Conservation (phyloP, 1,140 invertebrate genomes). For the Protaetia brevitarsis region DNA sequence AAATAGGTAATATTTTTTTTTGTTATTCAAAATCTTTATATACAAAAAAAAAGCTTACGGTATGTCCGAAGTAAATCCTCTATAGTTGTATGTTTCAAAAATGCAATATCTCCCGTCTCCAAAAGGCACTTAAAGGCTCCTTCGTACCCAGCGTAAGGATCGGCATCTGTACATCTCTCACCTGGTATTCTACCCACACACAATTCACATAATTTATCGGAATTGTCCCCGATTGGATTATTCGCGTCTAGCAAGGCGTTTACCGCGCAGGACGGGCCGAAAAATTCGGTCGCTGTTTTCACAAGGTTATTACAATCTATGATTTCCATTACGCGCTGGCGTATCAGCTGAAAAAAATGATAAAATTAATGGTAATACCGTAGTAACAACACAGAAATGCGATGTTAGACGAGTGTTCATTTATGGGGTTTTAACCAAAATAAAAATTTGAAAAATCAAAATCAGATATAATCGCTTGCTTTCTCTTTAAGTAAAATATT, state of each 20-base stretch:
- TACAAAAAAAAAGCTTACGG: slow-evolving; percentile 47
- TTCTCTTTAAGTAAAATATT: too few species aligned
- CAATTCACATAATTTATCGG: slow-evolving; percentile 75
- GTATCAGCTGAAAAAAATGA: slow-evolving; percentile 66
- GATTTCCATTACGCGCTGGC: slow-evolving; percentile 73
- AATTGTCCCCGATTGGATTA: slow-evolving; percentile 87
- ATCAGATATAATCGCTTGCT: background rate
- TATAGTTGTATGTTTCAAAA: slow-evolving; percentile 85
- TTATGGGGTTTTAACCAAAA: too few species aligned
- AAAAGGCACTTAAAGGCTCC: slow-evolving; percentile 87
- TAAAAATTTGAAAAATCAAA: too few species aligned
- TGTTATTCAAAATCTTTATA: background rate
- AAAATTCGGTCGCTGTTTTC: slow-evolving; percentile 86
- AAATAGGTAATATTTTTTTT: too few species aligned
- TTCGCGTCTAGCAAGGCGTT: slow-evolving; percentile 89
- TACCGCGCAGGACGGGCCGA: slow-evolving; percentile 88
- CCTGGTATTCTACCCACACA: slow-evolving; percentile 77
- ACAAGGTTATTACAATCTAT: slow-evolving; percentile 96
- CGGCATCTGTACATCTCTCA: slow-evolving; percentile 76
- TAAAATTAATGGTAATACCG: too few species aligned
- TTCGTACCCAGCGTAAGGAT: slow-evolving; percentile 87
- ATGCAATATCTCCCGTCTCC: slow-evolving; percentile 87
- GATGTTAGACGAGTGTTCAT: too few species aligned
- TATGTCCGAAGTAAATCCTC: slow-evolving; percentile 63
- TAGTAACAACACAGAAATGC: background rate